phyloP scores from a whole-genome alignment of 2,888 invertebrate genomes.

The Patella caerulea region DNA sequence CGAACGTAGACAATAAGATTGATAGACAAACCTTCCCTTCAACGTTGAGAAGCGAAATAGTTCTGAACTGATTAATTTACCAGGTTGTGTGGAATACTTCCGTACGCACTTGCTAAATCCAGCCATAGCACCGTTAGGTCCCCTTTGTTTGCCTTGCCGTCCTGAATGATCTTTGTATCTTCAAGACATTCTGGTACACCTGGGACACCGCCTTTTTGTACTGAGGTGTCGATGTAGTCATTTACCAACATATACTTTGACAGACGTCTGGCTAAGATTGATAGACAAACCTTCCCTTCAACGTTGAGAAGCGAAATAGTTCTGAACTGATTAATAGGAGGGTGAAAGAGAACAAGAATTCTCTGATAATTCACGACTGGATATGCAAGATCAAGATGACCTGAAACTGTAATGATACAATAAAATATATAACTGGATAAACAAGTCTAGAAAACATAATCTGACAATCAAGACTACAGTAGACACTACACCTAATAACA shows the following conservation, averaged over 20 bases:
- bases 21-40: constrained; percentile 33
- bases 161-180: constrained; percentile 30
- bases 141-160: constrained; percentile 25
- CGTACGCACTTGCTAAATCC: constrained; percentile 34
- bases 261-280: constrained; percentile 20
- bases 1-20: too few species aligned
- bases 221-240: constrained; percentile 30
- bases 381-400: too few species aligned
- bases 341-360: too few species aligned
- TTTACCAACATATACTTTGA: constrained; percentile 14
- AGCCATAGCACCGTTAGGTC: too few species aligned
- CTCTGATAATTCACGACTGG: too few species aligned
- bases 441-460: too few species aligned
- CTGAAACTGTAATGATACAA: too few species aligned
- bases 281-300: constrained; percentile 31
- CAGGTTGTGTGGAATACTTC: constrained; percentile 30
- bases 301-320: constrained; percentile 35
- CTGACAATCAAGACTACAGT: too few species aligned
- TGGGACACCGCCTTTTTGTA: constrained; percentile 32
- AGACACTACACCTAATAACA: too few species aligned
- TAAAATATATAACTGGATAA: too few species aligned
- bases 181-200: constrained; percentile 32
- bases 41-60: constrained; percentile 33
- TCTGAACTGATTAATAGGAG: constrained; percentile 27
- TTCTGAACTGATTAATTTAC: constrained; percentile 18